Conservation (phyloP, 2,888 invertebrate genomes). For the Heterodera filipjevi region DNA sequence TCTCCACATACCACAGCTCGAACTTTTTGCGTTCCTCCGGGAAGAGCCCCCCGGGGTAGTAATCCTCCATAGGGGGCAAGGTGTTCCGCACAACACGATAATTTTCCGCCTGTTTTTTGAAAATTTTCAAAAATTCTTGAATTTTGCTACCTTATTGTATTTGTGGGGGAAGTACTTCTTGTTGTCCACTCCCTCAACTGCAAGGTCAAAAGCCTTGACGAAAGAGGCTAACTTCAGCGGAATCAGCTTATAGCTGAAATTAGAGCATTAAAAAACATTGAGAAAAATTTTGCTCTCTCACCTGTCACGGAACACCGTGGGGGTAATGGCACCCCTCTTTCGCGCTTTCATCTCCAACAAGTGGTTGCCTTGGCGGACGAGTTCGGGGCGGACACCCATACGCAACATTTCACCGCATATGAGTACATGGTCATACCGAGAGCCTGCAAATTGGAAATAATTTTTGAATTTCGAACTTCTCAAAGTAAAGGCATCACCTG, state of each 20-base stretch:
- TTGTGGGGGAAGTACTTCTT: constrained; percentile 19
- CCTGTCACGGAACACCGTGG: neutral
- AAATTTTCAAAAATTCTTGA: neutral
- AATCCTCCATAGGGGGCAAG: constrained; percentile 11
- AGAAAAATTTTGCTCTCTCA: neutral
- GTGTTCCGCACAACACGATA: neutral
- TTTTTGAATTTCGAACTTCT: too few species aligned
- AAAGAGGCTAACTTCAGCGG: neutral
- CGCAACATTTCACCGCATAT: neutral
- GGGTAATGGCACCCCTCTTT: neutral
- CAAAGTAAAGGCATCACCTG: neutral
- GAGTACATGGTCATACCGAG: neutral
- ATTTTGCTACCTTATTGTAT: neutral
- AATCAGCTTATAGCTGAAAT: neutral
- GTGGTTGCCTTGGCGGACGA: too few species aligned
- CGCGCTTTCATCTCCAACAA: too few species aligned
- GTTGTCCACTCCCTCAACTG: neutral
- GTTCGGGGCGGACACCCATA: too few species aligned
- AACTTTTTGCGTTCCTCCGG: too few species aligned
- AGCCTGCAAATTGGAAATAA: neutral
- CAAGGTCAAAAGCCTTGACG: neutral
- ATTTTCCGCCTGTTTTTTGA: neutral
- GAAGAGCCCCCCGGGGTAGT: constrained; percentile 22
- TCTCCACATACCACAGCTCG: too few species aligned
- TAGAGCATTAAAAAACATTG: neutral